phyloP scores from a whole-genome alignment of 1,140 invertebrate genomes.

The Neodiprion fabricii region DNA sequence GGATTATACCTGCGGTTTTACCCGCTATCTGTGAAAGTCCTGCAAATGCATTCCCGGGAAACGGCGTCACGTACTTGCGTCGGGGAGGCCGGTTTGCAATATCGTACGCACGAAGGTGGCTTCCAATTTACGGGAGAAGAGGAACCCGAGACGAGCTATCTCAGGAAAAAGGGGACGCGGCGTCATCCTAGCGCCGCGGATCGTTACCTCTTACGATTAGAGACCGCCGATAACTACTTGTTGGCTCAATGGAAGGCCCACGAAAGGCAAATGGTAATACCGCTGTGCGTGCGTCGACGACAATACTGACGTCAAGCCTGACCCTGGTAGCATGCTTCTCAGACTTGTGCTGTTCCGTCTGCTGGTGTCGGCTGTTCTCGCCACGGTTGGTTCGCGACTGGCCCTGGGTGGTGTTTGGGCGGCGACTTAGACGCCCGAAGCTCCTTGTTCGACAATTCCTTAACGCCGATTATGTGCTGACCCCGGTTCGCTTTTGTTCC shows the following conservation, averaged over 20 bases:
- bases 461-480: too few relatives aligned
- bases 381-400: neutral
- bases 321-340: constrained; percentile 49
- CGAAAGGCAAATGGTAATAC: constrained; percentile 1
- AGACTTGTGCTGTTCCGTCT: neutral
- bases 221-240: neutral
- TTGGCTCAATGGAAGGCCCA: neutral
- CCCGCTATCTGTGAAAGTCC: too few relatives aligned
- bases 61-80: too few relatives aligned
- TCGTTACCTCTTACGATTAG: neutral
- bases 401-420: constrained; percentile 2
- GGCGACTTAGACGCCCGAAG: neutral
- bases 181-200: too few relatives aligned
- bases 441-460: constrained; percentile 10
- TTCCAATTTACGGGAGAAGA: too few relatives aligned
- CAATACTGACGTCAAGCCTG: constrained; percentile 54
- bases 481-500: too few relatives aligned
- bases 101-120: too few relatives aligned
- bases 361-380: constrained; percentile 10
- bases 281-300: neutral
- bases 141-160: too few relatives aligned
- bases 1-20: too few relatives aligned
- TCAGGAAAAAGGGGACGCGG: too few relatives aligned
- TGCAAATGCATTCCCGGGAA: too few relatives aligned
- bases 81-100: too few relatives aligned